Conservation (phyloP, 2,797 vertebrate species). For the Buphagus erythrorhynchus region DNA sequence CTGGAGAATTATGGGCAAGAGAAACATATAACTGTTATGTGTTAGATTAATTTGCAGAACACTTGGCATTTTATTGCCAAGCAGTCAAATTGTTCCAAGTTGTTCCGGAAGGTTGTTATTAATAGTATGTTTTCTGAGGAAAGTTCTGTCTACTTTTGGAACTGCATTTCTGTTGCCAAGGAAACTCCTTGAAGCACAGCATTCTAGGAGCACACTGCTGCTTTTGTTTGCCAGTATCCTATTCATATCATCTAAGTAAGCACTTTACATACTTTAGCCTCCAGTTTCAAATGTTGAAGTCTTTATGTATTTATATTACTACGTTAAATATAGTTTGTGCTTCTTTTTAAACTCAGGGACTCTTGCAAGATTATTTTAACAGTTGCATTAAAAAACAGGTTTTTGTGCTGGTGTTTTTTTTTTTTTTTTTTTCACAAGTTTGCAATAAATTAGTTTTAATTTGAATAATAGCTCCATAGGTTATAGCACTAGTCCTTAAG, state of each 20-base stretch:
- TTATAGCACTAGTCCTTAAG: conserved; percentile 76
- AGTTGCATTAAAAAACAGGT: conserved; percentile 32
- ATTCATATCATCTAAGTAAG: conserved; percentile 83
- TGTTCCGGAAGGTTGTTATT: conserved; percentile 88
- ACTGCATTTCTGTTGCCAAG: conserved; percentile 86
- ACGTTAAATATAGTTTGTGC: conserved; percentile 53
- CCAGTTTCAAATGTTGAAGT: conserved; percentile 70
- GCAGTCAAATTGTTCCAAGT: conserved; percentile 85
- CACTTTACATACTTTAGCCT: conserved; percentile 76
- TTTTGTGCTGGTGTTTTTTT: not conserved
- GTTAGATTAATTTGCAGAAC: conserved; percentile 87
- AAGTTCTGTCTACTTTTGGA: conserved; percentile 89
- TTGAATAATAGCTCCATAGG: conserved; percentile 79
- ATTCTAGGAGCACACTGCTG: conserved; percentile 84
- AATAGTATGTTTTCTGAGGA: conserved; percentile 87
- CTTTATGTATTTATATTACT: conserved; percentile 65
- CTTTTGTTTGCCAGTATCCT: conserved; percentile 84
- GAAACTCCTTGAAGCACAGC: conserved; percentile 84
- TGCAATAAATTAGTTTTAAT: conserved; percentile 76
- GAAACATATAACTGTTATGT: conserved; percentile 77
- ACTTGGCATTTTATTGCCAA: conserved; percentile 87
- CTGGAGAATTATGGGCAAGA: conserved; percentile 74
- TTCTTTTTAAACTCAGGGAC: not conserved
- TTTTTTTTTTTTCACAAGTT: conserved; percentile 57
- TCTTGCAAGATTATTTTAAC: conserved; percentile 54